phyloP scores from a whole-genome alignment of 2,113 vertebrate genomes.

The Tetrax tetrax region DNA sequence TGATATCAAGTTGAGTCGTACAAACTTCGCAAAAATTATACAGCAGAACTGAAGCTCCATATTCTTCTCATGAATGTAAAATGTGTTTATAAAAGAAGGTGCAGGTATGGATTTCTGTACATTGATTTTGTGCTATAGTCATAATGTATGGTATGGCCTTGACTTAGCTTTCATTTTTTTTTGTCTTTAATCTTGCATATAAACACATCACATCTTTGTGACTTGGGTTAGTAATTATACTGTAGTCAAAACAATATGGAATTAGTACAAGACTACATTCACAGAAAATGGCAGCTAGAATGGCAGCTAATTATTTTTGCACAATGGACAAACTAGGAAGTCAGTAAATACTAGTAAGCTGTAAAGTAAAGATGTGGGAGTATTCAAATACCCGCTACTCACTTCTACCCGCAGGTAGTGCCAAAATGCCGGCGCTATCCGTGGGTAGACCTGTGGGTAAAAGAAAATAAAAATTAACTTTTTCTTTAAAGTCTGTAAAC shows the following conservation, averaged over 20 bases:
- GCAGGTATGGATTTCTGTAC: conserved; percentile 24
- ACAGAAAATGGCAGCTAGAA: conserved; percentile 64
- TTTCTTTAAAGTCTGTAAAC: conserved; percentile 54
- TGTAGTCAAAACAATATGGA: conserved; percentile 22
- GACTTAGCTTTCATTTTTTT: background rate
- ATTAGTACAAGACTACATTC: conserved; percentile 30
- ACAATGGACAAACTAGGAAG: conserved; percentile 46
- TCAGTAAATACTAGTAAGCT: conserved; percentile 34
- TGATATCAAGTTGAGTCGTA: conserved; percentile 49
- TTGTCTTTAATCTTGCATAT: conserved; percentile 13
- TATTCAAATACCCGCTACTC: conserved; percentile 74
- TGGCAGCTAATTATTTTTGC: conserved; percentile 32
- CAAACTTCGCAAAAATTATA: conserved; percentile 17
- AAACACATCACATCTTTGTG: background rate
- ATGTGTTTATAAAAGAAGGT: conserved; percentile 20
- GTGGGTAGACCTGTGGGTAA: conserved; percentile 78
- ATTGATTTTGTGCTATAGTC: background rate
- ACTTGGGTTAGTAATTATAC: conserved; percentile 34
- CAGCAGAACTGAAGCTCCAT: conserved; percentile 36
- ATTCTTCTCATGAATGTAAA: conserved; percentile 50
- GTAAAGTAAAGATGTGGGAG: conserved; percentile 55
- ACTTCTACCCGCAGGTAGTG: conserved; percentile 83
- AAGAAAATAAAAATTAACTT: conserved; percentile 76
- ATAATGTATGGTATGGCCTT: conserved; percentile 49
- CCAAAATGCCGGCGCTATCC: conserved; percentile 81